phyloP scores from a whole-genome alignment of 2,113 vertebrate species.

The Tenrec ecaudatus region DNA sequence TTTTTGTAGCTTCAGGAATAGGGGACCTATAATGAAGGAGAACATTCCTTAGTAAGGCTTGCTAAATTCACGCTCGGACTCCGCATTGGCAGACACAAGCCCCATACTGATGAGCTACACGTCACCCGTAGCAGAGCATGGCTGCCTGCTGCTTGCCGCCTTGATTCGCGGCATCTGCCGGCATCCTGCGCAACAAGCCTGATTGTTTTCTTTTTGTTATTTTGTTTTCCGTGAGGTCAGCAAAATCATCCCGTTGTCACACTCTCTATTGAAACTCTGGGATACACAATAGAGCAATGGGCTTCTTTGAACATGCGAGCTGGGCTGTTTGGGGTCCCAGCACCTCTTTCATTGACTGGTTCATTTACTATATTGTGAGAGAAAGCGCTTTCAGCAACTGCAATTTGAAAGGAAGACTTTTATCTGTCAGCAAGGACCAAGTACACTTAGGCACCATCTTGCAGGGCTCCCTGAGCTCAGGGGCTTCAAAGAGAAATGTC shows the following conservation, averaged over 20 bases:
- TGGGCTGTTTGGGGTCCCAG: conserved; percentile 38
- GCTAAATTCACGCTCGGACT: neutral
- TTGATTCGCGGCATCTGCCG: conserved; percentile 62
- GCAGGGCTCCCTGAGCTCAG: neutral
- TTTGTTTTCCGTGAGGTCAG: conserved; percentile 73
- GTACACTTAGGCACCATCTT: neutral
- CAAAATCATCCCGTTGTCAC: conserved; percentile 71
- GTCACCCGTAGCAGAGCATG: neutral
- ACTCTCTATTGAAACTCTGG: conserved; percentile 45
- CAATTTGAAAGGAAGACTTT: conserved; percentile 55
- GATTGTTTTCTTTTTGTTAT: conserved; percentile 65
- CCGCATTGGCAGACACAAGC: neutral
- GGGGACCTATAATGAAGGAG: neutral
- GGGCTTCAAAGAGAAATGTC: conserved; percentile 45
- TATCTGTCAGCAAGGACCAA: neutral
- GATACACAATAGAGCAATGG: conserved; percentile 59
- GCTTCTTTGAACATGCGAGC: conserved; percentile 55
- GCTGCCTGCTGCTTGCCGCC: neutral
- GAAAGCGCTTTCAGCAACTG: conserved; percentile 42
- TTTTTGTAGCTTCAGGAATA: neutral
- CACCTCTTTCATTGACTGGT: conserved; percentile 47
- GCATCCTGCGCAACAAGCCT: conserved; percentile 39
- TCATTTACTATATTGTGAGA: conserved; percentile 39
- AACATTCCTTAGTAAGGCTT: neutral
- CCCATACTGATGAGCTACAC: conserved; percentile 51